Conservation (phyloP, 2,797 vertebrate genomes). For the Aselliscus stoliczkanus region DNA sequence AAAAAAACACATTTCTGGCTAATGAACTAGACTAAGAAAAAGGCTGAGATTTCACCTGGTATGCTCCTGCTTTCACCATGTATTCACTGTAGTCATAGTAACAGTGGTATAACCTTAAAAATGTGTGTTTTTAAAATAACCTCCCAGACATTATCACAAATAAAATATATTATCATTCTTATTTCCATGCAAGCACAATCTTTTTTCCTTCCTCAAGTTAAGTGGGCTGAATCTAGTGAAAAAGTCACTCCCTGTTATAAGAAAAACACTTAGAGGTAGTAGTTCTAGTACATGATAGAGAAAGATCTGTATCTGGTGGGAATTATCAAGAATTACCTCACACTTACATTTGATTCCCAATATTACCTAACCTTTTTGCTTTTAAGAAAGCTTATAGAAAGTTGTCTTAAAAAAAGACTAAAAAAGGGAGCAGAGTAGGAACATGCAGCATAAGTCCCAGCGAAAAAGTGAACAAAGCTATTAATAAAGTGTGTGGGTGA, state of each 20-base stretch:
- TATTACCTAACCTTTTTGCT: slow-evolving; percentile 42
- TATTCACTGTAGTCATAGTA: background rate
- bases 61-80: background rate
- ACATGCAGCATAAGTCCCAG: slow-evolving; percentile 41
- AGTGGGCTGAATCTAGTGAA: background rate
- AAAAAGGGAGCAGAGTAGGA: slow-evolving; percentile 52
- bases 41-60: background rate
- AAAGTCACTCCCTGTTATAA: background rate
- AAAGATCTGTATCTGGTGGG: background rate
- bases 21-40: background rate
- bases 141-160: background rate
- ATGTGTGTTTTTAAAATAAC: slow-evolving; percentile 33
- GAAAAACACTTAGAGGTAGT: background rate
- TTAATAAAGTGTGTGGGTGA: slow-evolving; percentile 75
- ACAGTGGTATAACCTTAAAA: background rate
- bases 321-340: slow-evolving; percentile 12
- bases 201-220: slow-evolving; percentile 16
- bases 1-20: background rate
- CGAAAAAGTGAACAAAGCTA: slow-evolving; percentile 70
- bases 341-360: slow-evolving; percentile 1
- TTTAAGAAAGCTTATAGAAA: slow-evolving; percentile 55
- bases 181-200: slow-evolving; percentile 19
- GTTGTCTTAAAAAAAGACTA: slow-evolving; percentile 26
- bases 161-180: slow-evolving; percentile 7
- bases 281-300: background rate